phyloP scores from a whole-genome alignment of 2,797 vertebrate genomes.

The Ctenochaetus hawaiiensis region DNA sequence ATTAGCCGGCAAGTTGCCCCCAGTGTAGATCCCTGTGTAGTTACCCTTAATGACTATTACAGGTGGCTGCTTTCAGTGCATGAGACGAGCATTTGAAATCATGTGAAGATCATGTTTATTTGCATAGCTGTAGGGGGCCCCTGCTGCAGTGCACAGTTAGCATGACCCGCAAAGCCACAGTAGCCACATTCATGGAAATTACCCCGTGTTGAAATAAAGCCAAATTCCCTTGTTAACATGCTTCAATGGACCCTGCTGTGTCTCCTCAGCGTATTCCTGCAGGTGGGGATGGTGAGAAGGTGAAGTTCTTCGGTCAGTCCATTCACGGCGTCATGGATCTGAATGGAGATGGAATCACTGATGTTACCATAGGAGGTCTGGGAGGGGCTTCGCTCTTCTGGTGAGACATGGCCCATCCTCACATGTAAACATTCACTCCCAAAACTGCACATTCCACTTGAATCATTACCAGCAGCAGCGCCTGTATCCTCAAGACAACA shows the following conservation, averaged over 20 bases:
- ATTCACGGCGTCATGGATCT: conserved; percentile 97
- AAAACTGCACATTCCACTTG: conserved; percentile 38
- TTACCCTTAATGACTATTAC: not conserved
- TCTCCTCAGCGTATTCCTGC: conserved; percentile 91
- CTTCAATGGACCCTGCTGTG: conserved; percentile 23
- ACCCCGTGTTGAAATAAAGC: not conserved
- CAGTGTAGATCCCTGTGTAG: not conserved
- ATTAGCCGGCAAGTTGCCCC: not conserved
- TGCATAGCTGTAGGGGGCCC: not conserved
- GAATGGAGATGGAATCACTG: conserved; percentile 93
- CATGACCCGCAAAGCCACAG: not conserved
- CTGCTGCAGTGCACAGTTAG: not conserved
- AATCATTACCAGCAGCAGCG: conserved; percentile 32
- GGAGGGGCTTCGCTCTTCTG: conserved; percentile 96
- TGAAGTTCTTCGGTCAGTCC: conserved; percentile 98
- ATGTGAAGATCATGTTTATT: not conserved
- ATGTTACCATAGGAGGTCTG: conserved; percentile 95
- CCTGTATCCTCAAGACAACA: conserved; percentile 28
- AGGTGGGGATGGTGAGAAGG: conserved; percentile 91
- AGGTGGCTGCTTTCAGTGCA: not conserved
- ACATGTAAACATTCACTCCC: conserved; percentile 36
- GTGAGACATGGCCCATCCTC: conserved; percentile 79
- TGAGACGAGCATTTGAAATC: not conserved
- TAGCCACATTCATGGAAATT: not conserved
- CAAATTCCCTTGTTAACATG: not conserved